Evolutionary conservation across 92 coral and sea anemone genomes (phyloP), one percentile per base, ranked within the genome.

Genomic region (Zoanthus solanderi): DNA sequence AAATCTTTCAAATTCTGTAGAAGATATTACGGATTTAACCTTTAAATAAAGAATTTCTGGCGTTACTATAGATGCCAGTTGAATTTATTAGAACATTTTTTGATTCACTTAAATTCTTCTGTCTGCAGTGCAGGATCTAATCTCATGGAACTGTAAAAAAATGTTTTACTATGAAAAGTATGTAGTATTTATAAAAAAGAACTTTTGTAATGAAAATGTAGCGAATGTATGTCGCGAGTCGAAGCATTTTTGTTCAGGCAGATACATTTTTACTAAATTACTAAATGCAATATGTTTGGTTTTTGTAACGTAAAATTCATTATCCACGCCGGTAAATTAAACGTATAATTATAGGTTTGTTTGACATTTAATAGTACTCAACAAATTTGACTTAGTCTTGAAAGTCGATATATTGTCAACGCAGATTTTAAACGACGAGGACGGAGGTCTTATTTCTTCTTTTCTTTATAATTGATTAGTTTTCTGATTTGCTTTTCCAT

Each of bases 171-270:
- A 37, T 78, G 16, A 80, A 46, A 80, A 34, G 28, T 80, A 18
- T 61, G 71, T 79, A 66, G 84, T 79, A 80, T 80, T 80, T 80
- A 80, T 80, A 37, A 37, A 52, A 42, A 57, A 80, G 30, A 23
- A 47, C 18, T 78, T n/a, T 28, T 79, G 13, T 34, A 79, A 23
- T 63, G 84, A 61, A 61, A 79, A 60, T 23, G 78, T 47, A 16
- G 18, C 80, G 8, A 18, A 9, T 76, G 63, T 47, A 28, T n/a
- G 13, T 76, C 18, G 6, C 44, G 16, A 76, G 46, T 54, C 63
- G 28, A 54, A 52, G 47, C 47, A 18, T 48, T 76, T 75, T 31
- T 16, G 37, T 28, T 67, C 31, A 67, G 72, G 6, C 15, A n/a
- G 44, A 46, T 44, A 30, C 29, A 76, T 48, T 48, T 76, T 52